Evolutionary conservation across 2,888 invertebrate species (phyloP).

Genomic region (Tetheella fluctuosa): DNA sequence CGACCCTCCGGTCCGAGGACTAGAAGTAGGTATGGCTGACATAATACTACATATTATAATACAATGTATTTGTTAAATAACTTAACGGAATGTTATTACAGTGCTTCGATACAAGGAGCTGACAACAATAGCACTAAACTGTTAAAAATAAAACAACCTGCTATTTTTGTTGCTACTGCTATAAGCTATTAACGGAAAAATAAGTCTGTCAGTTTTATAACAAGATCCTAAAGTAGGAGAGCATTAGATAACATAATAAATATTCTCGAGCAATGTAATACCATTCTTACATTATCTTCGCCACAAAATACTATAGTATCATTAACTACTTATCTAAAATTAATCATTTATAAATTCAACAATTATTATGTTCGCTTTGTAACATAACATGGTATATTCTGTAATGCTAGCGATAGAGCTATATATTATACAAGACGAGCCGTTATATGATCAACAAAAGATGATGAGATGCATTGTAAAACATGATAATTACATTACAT

Average conservation of each 20-base stretch:
- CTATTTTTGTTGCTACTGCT: neutral
- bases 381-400: neutral
- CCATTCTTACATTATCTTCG: neutral
- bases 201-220: neutral
- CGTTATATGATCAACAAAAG: neutral
- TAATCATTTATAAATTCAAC: slow-evolving; percentile 14
- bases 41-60: neutral
- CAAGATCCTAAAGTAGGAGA: no score
- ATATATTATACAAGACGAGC: neutral
- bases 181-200: neutral
- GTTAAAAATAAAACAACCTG: neutral
- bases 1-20: slow-evolving; percentile 27
- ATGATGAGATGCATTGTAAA: neutral
- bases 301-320: neutral
- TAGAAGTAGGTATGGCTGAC: slow-evolving; percentile 23
- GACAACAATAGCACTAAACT: neutral
- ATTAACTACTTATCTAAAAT: slow-evolving; percentile 3
- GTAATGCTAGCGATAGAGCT: neutral
- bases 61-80: slow-evolving; percentile 7
- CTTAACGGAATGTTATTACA: slow-evolving; percentile 6
- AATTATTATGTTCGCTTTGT: neutral
- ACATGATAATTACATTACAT: no score
- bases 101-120: neutral
- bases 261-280: neutral
- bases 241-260: neutral